Evolutionary conservation across 2,888 invertebrate genomes (phyloP).

Genomic region (Branchellion lobata): DNA sequence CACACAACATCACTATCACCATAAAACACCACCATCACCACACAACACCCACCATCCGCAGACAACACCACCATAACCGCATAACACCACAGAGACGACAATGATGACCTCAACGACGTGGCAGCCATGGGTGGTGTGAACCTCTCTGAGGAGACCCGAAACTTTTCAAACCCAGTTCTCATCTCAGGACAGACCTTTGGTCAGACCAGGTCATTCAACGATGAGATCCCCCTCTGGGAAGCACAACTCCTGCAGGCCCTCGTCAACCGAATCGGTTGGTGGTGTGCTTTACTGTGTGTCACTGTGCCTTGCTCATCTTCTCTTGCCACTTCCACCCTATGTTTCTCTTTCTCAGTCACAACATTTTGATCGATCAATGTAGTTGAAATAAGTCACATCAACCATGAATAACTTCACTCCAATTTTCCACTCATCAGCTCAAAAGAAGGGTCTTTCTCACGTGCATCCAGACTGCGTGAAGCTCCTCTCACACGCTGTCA

Average conservation of each 20-base stretch:
- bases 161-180: slow-evolving; percentile 75
- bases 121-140: slow-evolving; percentile 99
- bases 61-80: slow-evolving; percentile 52
- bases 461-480: slow-evolving; percentile 17
- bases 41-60: too few species aligned
- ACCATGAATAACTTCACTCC: too few species aligned
- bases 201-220: slow-evolving; percentile 86
- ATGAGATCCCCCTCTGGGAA: slow-evolving; percentile 76
- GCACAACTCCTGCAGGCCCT: slow-evolving; percentile 72
- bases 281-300: neutral
- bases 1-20: too few species aligned
- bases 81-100: slow-evolving; percentile 65
- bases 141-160: slow-evolving; percentile 89
- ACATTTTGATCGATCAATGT: too few species aligned
- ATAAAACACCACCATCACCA: too few species aligned
- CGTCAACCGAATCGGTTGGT: slow-evolving; percentile 71
- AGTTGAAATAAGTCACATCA: too few species aligned
- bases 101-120: slow-evolving; percentile 96
- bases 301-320: neutral
- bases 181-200: slow-evolving; percentile 82
- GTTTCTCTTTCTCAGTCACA: too few species aligned
- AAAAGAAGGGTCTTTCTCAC: neutral
- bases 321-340: too few species aligned
- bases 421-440: too few species aligned
- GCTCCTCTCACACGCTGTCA: neutral